Evolutionary conservation across 2,888 invertebrate species (phyloP).

Genomic region (Drosophila neotestacea): DNA sequence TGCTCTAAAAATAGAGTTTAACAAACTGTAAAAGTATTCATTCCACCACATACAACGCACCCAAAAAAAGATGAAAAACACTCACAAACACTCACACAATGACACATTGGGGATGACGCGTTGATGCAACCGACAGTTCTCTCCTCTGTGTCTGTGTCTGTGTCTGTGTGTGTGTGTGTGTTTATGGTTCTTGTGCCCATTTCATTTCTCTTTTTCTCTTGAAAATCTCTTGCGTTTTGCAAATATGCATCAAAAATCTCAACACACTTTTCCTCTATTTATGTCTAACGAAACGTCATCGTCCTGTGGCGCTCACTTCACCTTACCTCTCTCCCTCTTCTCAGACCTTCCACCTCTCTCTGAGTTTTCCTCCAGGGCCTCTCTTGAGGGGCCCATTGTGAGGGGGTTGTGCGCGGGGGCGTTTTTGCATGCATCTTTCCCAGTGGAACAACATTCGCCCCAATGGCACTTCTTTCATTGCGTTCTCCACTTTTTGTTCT

Average conservation of each 20-base stretch:
- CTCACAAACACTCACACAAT: slow-evolving; percentile 30
- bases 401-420: background rate
- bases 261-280: slow-evolving; percentile 56
- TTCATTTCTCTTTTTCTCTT: slow-evolving; percentile 42
- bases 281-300: slow-evolving; percentile 67
- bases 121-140: slow-evolving; percentile 46
- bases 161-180: slow-evolving; percentile 25
- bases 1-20: slow-evolving; percentile 79
- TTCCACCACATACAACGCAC: slow-evolving; percentile 71
- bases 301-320: slow-evolving; percentile 52
- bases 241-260: slow-evolving; percentile 64
- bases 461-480: slow-evolving; percentile 51
- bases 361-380: slow-evolving; percentile 17
- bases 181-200: slow-evolving; percentile 45
- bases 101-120: slow-evolving; percentile 61
- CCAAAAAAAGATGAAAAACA: slow-evolving; percentile 39
- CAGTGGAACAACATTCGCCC: slow-evolving; percentile 32
- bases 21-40: slow-evolving; percentile 79
- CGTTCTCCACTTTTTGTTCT: slow-evolving; percentile 51
- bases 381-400: slow-evolving; percentile 13
- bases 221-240: slow-evolving; percentile 56
- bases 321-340: background rate
- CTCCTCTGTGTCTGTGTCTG: slow-evolving; percentile 5
- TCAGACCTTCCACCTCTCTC: too few species aligned
- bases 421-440: slow-evolving; percentile 28